Conservation (phyloP, 2,888 invertebrate species). For the Hypsopygia costalis region DNA sequence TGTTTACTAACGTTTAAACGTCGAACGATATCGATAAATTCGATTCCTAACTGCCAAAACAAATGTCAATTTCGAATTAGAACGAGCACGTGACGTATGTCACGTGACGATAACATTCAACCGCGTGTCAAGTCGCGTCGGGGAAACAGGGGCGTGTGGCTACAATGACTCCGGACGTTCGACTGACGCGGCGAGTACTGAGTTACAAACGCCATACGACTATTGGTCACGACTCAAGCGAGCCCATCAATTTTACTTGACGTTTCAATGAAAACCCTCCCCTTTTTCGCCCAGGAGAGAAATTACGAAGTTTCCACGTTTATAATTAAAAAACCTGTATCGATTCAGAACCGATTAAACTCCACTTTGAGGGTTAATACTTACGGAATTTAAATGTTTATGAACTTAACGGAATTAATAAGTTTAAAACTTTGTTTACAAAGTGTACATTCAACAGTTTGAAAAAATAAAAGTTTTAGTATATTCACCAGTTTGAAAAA, state of each 20-base stretch:
- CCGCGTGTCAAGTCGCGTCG: slow-evolving; percentile 55
- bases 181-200: slow-evolving; percentile 55
- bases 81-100: slow-evolving; percentile 41
- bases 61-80: slow-evolving; percentile 17
- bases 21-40: background rate
- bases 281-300: slow-evolving; percentile 62
- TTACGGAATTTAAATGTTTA: too few species aligned
- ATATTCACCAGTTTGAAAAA: too few species aligned
- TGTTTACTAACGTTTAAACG: background rate
- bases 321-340: slow-evolving; percentile 64
- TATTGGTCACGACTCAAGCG: slow-evolving; percentile 69
- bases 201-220: slow-evolving; percentile 55
- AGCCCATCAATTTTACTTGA: slow-evolving; percentile 75
- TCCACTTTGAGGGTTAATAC: slow-evolving; percentile 9
- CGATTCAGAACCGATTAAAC: slow-evolving; percentile 32
- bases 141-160: slow-evolving; percentile 65
- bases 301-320: slow-evolving; percentile 52
- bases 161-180: slow-evolving; percentile 67
- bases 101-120: slow-evolving; percentile 40
- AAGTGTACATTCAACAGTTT: too few species aligned
- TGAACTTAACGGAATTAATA: background rate
- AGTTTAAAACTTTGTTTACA: background rate
- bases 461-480: too few species aligned
- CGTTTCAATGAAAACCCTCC: slow-evolving; percentile 73
- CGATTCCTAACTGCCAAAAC: background rate